Evolutionary conservation across 2,113 vertebrate genomes (phyloP).

Genomic region (Osmerus eperlanus): DNA sequence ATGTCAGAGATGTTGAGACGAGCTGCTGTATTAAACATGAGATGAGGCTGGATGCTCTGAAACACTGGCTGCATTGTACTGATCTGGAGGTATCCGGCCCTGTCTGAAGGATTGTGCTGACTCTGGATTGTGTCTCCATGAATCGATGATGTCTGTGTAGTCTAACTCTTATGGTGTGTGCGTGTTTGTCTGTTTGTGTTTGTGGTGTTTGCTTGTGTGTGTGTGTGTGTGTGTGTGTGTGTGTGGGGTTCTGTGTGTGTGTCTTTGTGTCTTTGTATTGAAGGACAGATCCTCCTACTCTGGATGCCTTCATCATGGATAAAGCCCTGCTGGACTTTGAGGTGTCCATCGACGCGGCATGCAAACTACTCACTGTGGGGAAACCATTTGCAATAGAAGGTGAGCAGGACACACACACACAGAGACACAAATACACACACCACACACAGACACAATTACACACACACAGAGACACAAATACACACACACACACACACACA

Average conservation of each 20-base stretch:
- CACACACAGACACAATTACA: background rate
- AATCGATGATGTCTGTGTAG: background rate
- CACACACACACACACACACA: background rate
- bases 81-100: too few species aligned
- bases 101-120: too few species aligned
- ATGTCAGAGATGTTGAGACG: background rate
- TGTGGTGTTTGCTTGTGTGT: slow-evolving; percentile 7
- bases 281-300: slow-evolving; percentile 86
- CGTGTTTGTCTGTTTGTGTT: slow-evolving; percentile 25
- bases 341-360: slow-evolving; percentile 94
- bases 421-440: background rate
- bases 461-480: background rate
- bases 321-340: slow-evolving; percentile 97
- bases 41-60: background rate
- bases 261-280: slow-evolving; percentile 54
- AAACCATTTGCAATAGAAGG: slow-evolving; percentile 98
- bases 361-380: slow-evolving; percentile 92
- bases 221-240: slow-evolving; percentile 28
- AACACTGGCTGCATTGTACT: background rate
- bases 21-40: background rate
- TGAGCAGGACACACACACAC: slow-evolving; percentile 46
- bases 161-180: slow-evolving; percentile 23
- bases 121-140: too few species aligned
- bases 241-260: slow-evolving; percentile 9
- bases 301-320: slow-evolving; percentile 98